Evolutionary conservation across 2,113 vertebrate species (phyloP).

Genomic region (Cyphomyrus plagiostoma): DNA sequence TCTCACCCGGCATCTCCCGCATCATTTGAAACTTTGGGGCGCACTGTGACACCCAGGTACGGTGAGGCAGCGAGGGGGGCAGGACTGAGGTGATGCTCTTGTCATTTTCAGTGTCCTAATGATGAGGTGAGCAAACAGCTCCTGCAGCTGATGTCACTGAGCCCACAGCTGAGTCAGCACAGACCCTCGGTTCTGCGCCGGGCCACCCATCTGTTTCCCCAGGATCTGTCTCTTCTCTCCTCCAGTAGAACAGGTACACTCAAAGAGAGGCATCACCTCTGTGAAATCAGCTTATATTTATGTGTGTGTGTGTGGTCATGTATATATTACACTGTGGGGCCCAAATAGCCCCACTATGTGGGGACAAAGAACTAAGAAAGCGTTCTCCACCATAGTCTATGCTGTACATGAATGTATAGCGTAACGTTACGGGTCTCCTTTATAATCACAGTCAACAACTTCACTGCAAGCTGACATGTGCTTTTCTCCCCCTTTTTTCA

Average conservation of each 20-base stretch:
- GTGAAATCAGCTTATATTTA: not conserved
- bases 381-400: not conserved
- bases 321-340: not conserved
- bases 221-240: conserved; percentile 22
- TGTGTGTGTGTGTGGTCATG: not conserved
- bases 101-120: conserved; percentile 28
- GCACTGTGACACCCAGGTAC: not conserved
- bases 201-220: conserved; percentile 32
- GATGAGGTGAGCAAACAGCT: conserved; percentile 32
- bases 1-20: not conserved
- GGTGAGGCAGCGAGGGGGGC: not conserved
- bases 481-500: not conserved
- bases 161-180: conserved; percentile 21
- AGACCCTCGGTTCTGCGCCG: conserved; percentile 44
- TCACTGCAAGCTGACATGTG: not conserved
- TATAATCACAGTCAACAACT: not conserved
- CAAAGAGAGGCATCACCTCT: not conserved
- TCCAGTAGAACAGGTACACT: not conserved
- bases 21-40: not conserved
- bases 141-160: conserved; percentile 23
- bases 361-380: not conserved
- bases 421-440: not conserved
- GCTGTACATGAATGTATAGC: not conserved
- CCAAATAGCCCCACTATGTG: not conserved
- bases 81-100: conserved; percentile 4